Percentiles rank a stretch among this genome's conserved stretches.
These are phyloP conservation scores for Semibalanus balanoides DNA, from an alignment of 1,140 invertebrate genomes.

Conservation along the genomic window DNA sequence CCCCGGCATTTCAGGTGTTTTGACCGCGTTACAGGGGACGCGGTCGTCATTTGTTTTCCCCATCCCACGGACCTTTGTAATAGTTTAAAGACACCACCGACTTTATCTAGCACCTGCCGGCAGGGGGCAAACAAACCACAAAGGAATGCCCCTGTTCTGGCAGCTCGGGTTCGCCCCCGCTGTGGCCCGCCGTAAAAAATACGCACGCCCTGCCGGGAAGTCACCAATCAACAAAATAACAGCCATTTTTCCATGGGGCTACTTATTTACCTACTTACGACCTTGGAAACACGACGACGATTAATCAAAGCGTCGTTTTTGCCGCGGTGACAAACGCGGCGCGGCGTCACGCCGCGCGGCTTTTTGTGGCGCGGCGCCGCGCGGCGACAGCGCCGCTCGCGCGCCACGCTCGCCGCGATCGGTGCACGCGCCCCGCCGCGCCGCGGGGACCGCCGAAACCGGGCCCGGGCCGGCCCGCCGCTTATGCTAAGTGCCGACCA, in stretches of 20 bases:
- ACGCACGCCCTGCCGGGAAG: not conserved
- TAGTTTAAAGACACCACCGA: not conserved
- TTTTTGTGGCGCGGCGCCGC: not conserved
- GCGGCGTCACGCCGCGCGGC: not conserved
- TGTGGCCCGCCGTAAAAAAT: not conserved
- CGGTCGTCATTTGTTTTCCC: not conserved
- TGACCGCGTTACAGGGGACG: not conserved
- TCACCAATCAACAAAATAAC: slow-evolving; percentile 2
- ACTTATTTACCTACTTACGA: slow-evolving; percentile 2
- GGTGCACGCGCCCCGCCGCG: too few relatives aligned
- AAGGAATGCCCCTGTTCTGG: slow-evolving; percentile 1
- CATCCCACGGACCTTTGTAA: not conserved
- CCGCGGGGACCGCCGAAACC: not conserved
- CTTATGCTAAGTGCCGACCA: too few relatives aligned
- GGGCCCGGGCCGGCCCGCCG: too few relatives aligned
- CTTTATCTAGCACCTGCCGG: not conserved
- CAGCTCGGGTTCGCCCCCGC: too few relatives aligned
- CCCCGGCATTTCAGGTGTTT: not conserved
- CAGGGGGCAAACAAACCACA: not conserved
- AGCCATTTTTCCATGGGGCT: slow-evolving; percentile 1
- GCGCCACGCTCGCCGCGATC: too few relatives aligned
- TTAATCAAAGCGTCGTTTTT: not conserved
- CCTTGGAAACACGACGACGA: not conserved
- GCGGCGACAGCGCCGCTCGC: not conserved
- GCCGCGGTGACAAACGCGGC: not conserved